phyloP scores from a whole-genome alignment of 2,888 invertebrate species.

The Lycaena phlaeas region DNA sequence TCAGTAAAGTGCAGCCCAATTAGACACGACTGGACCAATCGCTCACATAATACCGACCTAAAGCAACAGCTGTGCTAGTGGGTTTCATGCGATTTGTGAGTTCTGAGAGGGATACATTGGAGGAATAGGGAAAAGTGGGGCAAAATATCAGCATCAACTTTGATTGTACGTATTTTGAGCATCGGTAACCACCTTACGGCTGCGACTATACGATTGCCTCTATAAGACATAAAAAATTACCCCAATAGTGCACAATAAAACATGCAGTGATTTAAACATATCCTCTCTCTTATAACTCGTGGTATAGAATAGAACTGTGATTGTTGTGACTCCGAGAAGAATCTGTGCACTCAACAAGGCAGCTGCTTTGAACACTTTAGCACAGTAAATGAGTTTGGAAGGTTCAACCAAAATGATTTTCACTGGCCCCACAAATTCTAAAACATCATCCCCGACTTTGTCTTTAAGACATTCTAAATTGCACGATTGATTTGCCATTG shows the following conservation, averaged over 20 bases:
- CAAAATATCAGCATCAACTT: too few relatives aligned
- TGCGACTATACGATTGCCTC: too few relatives aligned
- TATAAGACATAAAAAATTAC: conserved; percentile 29
- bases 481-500: conserved; percentile 23
- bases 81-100: too few relatives aligned
- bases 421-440: conserved; percentile 44
- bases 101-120: too few relatives aligned
- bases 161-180: too few relatives aligned
- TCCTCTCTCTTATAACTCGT: conserved; percentile 22
- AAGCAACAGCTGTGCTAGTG: too few relatives aligned
- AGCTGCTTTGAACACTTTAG: conserved; percentile 21
- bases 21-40: too few relatives aligned
- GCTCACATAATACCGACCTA: too few relatives aligned
- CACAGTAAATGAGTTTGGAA: conserved; percentile 14
- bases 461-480: conserved; percentile 32
- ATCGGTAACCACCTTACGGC: too few relatives aligned
- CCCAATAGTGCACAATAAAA: conserved; percentile 37
- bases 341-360: conserved; percentile 30
- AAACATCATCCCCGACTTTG: conserved; percentile 16
- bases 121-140: too few relatives aligned
- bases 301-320: conserved; percentile 29
- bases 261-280: conserved; percentile 26
- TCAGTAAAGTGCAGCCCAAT: too few relatives aligned
- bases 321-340: conserved; percentile 29
- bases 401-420: conserved; percentile 43